Evolutionary conservation across 2,113 vertebrate genomes (phyloP).

Genomic region (Gila orcuttii): DNA sequence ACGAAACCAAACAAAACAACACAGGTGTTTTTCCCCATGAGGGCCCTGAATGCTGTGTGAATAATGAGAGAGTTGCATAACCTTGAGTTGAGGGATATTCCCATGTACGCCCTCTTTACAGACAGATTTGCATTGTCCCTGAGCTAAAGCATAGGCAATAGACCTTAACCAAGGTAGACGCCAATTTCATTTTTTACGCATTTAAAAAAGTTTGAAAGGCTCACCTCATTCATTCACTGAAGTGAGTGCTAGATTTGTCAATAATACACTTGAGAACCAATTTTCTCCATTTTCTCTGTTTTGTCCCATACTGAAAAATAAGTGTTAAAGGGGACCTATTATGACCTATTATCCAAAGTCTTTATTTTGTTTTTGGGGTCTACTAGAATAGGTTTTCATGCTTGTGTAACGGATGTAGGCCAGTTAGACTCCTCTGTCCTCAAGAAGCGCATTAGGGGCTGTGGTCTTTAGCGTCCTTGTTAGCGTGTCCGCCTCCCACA

Average conservation of each 20-base stretch:
- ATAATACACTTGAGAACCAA: neutral
- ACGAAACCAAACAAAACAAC: conserved; percentile 4
- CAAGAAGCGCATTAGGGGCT: too few relatives aligned
- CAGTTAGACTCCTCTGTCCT: too few relatives aligned
- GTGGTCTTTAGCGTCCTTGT: too few relatives aligned
- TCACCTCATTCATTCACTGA: neutral
- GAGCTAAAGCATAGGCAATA: conserved; percentile 30
- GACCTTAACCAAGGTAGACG: neutral
- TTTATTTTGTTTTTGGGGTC: too few relatives aligned
- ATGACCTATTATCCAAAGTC: too few relatives aligned
- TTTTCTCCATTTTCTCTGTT: neutral
- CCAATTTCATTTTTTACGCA: neutral
- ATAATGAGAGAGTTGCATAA: conserved; percentile 39
- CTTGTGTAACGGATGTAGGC: too few relatives aligned
- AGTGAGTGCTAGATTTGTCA: neutral
- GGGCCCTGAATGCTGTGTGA: neutral
- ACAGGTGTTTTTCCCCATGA: conserved; percentile 30
- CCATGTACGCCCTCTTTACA: neutral
- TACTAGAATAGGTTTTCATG: too few relatives aligned
- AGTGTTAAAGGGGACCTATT: neutral
- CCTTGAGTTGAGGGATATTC: conserved; percentile 15
- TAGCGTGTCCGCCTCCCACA: too few relatives aligned
- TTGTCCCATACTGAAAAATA: neutral
- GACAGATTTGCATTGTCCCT: conserved; percentile 5
- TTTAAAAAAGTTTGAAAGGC: neutral